Evolutionary conservation across 1,140 invertebrate genomes (phyloP).

Genomic region (Acyrthosiphon pisum): DNA sequence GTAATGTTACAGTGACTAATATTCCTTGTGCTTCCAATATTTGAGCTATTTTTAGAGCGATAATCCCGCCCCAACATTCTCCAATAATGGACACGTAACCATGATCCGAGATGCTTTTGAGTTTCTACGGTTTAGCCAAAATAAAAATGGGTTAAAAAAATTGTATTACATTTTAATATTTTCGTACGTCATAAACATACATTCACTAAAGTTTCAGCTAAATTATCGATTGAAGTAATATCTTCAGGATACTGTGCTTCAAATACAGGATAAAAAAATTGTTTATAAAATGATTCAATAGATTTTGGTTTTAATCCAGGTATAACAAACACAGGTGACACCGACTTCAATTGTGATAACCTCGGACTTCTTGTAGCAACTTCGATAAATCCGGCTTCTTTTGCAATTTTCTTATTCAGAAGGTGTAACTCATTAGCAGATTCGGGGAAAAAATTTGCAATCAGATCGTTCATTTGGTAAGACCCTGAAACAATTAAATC

Average conservation of each 20-base stretch:
- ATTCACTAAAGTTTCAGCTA: not conserved
- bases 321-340: constrained; percentile 57
- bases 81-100: constrained; percentile 7
- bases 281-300: not conserved
- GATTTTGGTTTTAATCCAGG: constrained; percentile 50
- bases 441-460: constrained; percentile 8
- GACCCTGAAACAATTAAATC: not conserved
- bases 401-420: not conserved
- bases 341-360: constrained; percentile 32
- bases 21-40: constrained; percentile 36
- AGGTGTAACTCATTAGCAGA: not conserved
- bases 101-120: not conserved
- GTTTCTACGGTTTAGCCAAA: not conserved
- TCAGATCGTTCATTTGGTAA: not conserved
- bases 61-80: constrained; percentile 50
- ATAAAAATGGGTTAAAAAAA: not conserved
- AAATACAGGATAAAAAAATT: constrained; percentile 43
- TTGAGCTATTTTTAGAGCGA: constrained; percentile 58
- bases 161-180: not conserved
- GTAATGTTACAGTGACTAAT: constrained; percentile 2
- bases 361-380: constrained; percentile 49
- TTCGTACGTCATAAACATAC: not conserved
- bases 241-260: constrained; percentile 21
- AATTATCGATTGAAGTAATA: constrained; percentile 11
- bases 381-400: constrained; percentile 42